Conservation (phyloP, 2,113 vertebrate species). For the Leptobrachium ailaonicum region DNA sequence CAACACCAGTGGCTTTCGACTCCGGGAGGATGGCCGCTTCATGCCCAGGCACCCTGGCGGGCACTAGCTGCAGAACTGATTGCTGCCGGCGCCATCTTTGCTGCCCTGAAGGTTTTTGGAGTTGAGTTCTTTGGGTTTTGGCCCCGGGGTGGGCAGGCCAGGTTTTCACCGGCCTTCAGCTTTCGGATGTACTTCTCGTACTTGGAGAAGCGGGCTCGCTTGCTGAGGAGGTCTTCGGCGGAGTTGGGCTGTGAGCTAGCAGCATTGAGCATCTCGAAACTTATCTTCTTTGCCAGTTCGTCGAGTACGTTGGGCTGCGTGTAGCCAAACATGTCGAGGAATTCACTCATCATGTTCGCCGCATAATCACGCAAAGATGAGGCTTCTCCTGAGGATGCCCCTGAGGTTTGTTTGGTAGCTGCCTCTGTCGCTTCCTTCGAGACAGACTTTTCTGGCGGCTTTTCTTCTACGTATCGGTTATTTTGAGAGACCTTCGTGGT, state of each 20-base stretch:
- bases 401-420: conserved; percentile 61
- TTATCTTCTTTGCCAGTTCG: conserved; percentile 93
- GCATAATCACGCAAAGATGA: conserved; percentile 91
- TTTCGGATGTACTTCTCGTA: conserved; percentile 98
- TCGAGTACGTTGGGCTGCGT: conserved; percentile 92
- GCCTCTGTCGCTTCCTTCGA: conserved; percentile 70
- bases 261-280: conserved; percentile 89
- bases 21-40: conserved; percentile 82
- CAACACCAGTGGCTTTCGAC: conserved; percentile 85
- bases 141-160: conserved; percentile 81
- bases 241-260: conserved; percentile 78
- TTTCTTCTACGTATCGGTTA: conserved; percentile 73
- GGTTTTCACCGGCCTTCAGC: conserved; percentile 90
- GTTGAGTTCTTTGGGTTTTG: conserved; percentile 80
- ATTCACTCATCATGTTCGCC: conserved; percentile 95
- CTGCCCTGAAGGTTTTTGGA: conserved; percentile 77
- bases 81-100: conserved; percentile 62
- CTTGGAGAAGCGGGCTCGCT: conserved; percentile 93
- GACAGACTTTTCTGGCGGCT: conserved; percentile 73
- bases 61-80: conserved; percentile 67
- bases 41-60: conserved; percentile 66
- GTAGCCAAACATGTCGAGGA: conserved; percentile 97
- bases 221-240: conserved; percentile 78
- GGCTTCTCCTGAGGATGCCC: conserved; percentile 77
- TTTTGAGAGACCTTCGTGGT: conserved; percentile 77